Base-by-base conservation (phyloP, 2,113 vertebrate species). In the Passer domesticus region DNA sequence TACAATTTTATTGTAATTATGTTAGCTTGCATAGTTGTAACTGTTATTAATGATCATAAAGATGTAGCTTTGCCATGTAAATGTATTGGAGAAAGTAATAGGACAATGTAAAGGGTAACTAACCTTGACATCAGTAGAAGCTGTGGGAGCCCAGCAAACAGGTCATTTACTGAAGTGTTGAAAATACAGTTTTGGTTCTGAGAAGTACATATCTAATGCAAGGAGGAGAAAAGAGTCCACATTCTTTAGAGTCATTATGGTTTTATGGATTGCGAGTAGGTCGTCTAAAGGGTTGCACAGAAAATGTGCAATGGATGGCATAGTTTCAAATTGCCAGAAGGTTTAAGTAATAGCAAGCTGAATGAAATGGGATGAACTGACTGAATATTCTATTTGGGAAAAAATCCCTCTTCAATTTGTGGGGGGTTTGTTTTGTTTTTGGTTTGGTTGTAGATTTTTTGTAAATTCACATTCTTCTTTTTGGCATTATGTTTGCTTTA, bases 41-140 rank as follows among this genome's bases (percentile, higher is more conserved):
- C 56, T 90, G 52, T 90, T 96, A 94, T 75, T 90, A 95, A 95
- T 81, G 82, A 81, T 75, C 67, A 63, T 80, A 83, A 92, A 90
- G 35, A 81, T 88, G 79, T 92, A 86, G 20, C 35, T 90, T 90
- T 88, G 19, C 25, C 33, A 72, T 95, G 85, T 95, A 94, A 85
- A 86, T 74, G 17, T 83, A 81, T 13, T 59, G 47, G 24, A 95
- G 75, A 94, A 93, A 83, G 64, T 79, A 93, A 83, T 3, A 77
- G n/a, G 41, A 86, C 47, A 66, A 88, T 43, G 75, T 88, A 81
- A 93, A 77, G 80, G 3, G 35, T 89, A 96, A 92, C 92, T 94
- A 95, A 83, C 76, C 93, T 88, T 88, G 88, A 86, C 85, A 90
- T 93, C 85, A 80, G 33, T 15, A 55, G 53, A n/a, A 91, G 59